phyloP scores from a whole-genome alignment of 2,797 vertebrate genomes.

The Limnodromus scolopaceus region DNA sequence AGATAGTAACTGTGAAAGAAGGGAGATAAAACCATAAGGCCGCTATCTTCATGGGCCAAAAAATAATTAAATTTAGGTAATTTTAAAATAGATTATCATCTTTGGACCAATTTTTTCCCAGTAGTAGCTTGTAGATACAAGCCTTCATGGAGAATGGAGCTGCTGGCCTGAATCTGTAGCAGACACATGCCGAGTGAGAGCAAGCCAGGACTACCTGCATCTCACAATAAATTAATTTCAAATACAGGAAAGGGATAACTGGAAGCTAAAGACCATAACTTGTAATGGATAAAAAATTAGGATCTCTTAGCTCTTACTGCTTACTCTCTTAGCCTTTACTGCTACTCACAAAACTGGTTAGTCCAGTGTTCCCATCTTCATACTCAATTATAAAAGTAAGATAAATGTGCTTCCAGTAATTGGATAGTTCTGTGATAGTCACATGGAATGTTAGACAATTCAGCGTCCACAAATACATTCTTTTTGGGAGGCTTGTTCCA shows the following conservation, averaged over 20 bases:
- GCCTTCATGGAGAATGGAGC: background rate
- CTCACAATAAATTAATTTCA: background rate
- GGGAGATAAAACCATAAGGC: background rate
- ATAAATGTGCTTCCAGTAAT: background rate
- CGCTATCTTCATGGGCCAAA: background rate
- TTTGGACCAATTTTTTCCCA: rapidly evolving
- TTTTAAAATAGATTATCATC: background rate
- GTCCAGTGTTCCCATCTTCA: background rate
- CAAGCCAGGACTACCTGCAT: background rate
- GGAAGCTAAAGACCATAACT: background rate
- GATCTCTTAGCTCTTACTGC: too few relatives aligned
- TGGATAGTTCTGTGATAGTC: background rate
- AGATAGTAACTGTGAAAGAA: background rate
- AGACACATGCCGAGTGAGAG: background rate
- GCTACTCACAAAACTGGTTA: background rate
- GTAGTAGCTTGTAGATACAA: background rate
- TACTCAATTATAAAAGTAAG: background rate
- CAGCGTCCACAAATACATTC: background rate
- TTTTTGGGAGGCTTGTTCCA: background rate
- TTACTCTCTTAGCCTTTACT: background rate
- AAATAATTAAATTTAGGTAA: background rate
- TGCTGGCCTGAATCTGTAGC: background rate
- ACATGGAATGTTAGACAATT: too few relatives aligned
- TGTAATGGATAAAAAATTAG: background rate
- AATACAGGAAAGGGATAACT: background rate